Evolutionary conservation across 92 coral and sea anemone species (phyloP), one percentile per base, ranked within the genome.

Genomic region (Scolanthus callimorphus): DNA sequence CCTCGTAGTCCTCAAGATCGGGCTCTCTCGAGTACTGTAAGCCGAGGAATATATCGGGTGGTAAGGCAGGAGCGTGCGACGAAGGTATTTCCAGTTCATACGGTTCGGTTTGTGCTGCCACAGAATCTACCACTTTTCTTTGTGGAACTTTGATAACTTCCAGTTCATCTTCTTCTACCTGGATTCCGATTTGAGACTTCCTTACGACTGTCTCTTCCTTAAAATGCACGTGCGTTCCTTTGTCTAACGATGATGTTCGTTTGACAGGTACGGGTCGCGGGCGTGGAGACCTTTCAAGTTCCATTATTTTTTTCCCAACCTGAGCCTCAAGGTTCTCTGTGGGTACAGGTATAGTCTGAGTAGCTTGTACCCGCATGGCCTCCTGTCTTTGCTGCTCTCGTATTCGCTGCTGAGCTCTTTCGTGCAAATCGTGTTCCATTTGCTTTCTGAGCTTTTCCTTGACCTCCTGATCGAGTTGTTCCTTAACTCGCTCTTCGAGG

Each of bases 1-100:
- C 39, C 45, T 23, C 43, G 3, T 57, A 31, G 41, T 44, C 74
- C 17, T 68, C 65, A 2, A 20, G 12, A 4, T 25, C 65, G 15
- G 15, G 9, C 17, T 57, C 57, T 23, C 30, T 49, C 0, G 73
- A 31, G 43, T 31, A 68, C 39, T 55, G 43, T 11, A 88, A 64
- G 58, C 85, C 85, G 30, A 88, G 69, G 70, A 88, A 78, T 27
- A 88, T 78, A 60, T 88, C 90, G n/a, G 96, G 96, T 29, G 96
- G 86, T 0, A 88, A 60, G 8, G 58, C 59, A 0, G 90, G 96
- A 2, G 80, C 90, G 30, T 25, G 59, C 54, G 6, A 4, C 6
- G 30, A 22, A 3, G 52, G 4, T 46, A 6, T 21, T 6, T 34
- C 43, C 6, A 15, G 43, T 2, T 77, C 72, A 48, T 69, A 52